phyloP scores from a whole-genome alignment of 2,113 vertebrate species.

The Oostethus manadensis region DNA sequence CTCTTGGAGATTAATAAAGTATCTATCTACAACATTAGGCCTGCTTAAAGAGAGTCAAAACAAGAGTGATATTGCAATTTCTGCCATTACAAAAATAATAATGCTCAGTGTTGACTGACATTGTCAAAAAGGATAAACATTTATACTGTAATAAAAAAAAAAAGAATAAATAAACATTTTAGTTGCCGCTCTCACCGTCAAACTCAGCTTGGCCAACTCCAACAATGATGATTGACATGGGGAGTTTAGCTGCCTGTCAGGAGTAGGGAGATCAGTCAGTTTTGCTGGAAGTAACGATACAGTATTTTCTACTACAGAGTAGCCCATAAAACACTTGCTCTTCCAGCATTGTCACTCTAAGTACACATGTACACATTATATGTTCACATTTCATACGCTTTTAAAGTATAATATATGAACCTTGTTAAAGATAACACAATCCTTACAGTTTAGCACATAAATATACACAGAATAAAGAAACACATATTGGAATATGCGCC shows the following conservation, averaged over 20 bases:
- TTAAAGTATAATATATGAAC: not conserved
- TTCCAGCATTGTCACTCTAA: slow-evolving; percentile 9
- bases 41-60: not conserved
- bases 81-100: not conserved
- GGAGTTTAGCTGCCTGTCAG: slow-evolving; percentile 87
- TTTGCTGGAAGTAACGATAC: too few species aligned
- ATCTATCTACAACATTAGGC: not conserved
- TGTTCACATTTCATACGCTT: not conserved
- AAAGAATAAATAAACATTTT: not conserved
- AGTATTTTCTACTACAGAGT: not conserved
- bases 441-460: not conserved
- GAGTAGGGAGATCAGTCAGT: slow-evolving; percentile 38
- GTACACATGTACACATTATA: too few species aligned
- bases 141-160: too few species aligned
- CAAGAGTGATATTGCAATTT: not conserved
- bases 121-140: too few species aligned
- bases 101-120: not conserved
- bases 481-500: too few species aligned
- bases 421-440: not conserved
- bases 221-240: slow-evolving; percentile 95
- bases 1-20: too few species aligned
- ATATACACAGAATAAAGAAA: not conserved
- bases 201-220: slow-evolving; percentile 94
- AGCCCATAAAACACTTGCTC: slow-evolving; percentile 7
- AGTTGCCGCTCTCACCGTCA: slow-evolving; percentile 77